Evolutionary conservation across 2,797 vertebrate genomes (phyloP).

Genomic region (Pangasius krempfi): DNA sequence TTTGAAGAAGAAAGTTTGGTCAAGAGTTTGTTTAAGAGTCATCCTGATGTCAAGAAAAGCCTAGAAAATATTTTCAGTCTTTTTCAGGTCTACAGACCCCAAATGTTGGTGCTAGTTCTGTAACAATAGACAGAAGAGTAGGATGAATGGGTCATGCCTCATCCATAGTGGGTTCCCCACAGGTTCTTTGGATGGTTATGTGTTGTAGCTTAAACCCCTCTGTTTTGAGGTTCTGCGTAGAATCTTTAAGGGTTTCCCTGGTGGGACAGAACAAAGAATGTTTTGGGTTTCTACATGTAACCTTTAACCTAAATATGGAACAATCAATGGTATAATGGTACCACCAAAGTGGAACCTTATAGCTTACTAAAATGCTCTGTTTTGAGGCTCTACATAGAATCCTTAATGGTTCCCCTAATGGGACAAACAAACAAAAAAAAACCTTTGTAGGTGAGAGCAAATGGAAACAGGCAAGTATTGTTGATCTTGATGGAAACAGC

Average conservation of each 20-base stretch:
- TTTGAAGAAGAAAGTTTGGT: neutral
- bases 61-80: neutral
- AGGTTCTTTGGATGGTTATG: neutral
- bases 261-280: constrained; percentile 5
- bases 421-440: neutral
- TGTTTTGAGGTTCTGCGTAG: neutral
- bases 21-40: neutral
- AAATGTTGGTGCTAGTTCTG: neutral
- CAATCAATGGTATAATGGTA: neutral
- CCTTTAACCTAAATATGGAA: neutral
- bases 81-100: neutral
- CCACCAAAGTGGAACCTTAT: neutral
- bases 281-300: neutral
- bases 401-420: neutral
- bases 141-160: neutral
- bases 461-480: neutral
- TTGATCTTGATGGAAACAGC: neutral
- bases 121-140: too few relatives aligned
- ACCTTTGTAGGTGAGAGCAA: neutral
- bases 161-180: neutral
- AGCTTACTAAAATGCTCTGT: neutral
- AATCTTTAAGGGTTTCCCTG: neutral
- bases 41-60: neutral
- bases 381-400: neutral
- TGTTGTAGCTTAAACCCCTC: neutral